Evolutionary conservation across 2,113 vertebrate species (phyloP).

Genomic region (Nerophis lumbriciformis): DNA sequence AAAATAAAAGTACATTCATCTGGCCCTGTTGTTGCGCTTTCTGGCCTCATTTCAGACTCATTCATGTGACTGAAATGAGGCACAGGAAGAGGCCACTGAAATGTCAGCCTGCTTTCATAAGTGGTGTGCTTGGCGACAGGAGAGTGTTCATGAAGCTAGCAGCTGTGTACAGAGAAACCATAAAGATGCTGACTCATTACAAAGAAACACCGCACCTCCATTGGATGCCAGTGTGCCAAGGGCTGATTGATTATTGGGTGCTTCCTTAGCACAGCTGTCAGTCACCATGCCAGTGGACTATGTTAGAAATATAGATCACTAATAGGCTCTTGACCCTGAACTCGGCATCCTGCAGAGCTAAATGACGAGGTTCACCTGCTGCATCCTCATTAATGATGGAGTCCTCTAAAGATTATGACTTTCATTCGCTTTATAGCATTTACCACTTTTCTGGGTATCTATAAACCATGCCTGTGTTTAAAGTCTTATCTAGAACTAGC

Average conservation of each 20-base stretch:
- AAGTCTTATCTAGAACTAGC: no score
- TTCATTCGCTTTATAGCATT: no score
- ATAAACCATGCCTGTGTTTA: no score
- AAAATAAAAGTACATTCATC: conserved; percentile 37
- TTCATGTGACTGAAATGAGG: conserved; percentile 37
- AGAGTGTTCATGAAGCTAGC: conserved; percentile 38
- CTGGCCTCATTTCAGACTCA: conserved; percentile 27
- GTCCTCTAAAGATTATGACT: conserved; percentile 4
- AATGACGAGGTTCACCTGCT: conserved; percentile 50
- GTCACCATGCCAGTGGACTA: conserved; percentile 46
- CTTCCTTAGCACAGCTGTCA: conserved; percentile 60
- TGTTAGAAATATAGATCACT: conserved; percentile 46
- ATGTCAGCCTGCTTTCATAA: conserved; percentile 34
- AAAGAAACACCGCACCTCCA: conserved; percentile 19
- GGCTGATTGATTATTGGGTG: neutral
- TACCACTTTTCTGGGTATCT: no score
- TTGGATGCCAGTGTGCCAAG: neutral
- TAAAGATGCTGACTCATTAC: conserved; percentile 50
- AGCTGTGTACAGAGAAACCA: conserved; percentile 52
- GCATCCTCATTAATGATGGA: conserved; percentile 12
- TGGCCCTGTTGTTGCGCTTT: neutral
- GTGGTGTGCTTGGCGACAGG: conserved; percentile 48
- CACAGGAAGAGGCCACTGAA: conserved; percentile 45
- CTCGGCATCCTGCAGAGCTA: conserved; percentile 13
- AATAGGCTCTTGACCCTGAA: conserved; percentile 54